A percentile compares a stretch with the other conserved stretches of the same genome.
Evolutionary conservation across 2,113 vertebrate genomes (phyloP).

Genomic region (Platysteira castanea): DNA sequence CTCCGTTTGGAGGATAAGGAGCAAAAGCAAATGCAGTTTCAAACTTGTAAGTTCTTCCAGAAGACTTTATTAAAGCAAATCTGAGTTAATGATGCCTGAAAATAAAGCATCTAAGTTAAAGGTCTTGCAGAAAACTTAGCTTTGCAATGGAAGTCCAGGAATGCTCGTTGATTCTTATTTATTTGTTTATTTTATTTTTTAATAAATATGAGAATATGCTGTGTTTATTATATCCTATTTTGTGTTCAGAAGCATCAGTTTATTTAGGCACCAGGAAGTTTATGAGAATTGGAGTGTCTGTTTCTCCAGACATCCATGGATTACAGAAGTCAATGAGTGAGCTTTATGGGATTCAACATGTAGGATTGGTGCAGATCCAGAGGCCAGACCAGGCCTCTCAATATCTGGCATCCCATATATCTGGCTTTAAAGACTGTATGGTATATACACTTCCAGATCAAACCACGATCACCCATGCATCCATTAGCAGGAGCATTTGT

Average conservation of each 20-base stretch:
- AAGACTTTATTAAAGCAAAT: neutral
- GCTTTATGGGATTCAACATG: rapidly evolving
- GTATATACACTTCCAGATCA: neutral
- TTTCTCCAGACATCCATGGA: neutral
- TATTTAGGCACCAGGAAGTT: neutral
- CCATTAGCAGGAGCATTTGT: neutral
- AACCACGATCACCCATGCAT: neutral
- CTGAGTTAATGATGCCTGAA: neutral
- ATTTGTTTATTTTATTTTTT: neutral
- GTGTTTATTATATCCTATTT: neutral
- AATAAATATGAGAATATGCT: neutral
- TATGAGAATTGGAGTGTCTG: rapidly evolving
- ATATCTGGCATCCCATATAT: neutral
- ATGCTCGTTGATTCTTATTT: neutral
- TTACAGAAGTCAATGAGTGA: neutral
- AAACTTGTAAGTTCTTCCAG: neutral
- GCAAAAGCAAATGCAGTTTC: neutral
- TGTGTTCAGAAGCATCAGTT: neutral
- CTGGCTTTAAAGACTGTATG: neutral
- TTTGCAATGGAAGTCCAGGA: neutral
- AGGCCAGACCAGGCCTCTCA: neutral
- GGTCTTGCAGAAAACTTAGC: neutral
- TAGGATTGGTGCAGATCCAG: neutral
- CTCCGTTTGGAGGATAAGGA: neutral
- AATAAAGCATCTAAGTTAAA: neutral